These are phyloP conservation scores for Symphodus melops DNA, from an alignment of 2,113 vertebrate genomes.

Conservation along the genomic window DNA sequence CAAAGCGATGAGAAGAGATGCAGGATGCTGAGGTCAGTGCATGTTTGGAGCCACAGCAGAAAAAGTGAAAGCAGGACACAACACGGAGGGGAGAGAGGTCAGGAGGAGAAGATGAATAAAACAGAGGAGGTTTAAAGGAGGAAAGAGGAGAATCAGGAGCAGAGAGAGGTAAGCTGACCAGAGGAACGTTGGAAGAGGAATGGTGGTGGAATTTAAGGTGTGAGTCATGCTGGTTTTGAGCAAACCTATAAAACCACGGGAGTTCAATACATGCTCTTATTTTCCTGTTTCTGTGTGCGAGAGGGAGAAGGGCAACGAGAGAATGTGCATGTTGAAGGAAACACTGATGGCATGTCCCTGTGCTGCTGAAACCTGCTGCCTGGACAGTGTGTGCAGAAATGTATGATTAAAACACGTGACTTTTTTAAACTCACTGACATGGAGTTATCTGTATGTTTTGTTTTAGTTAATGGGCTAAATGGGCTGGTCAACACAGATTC, in stretches of 20 bases:
- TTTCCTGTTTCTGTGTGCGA: conserved; percentile 53
- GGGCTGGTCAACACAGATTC: neutral
- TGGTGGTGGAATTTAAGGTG: conserved; percentile 66
- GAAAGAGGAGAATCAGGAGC: neutral
- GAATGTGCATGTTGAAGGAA: conserved; percentile 52
- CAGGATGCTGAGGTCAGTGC: neutral
- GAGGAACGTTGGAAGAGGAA: conserved; percentile 30
- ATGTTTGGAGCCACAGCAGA: conserved; percentile 1
- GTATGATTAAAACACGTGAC: neutral
- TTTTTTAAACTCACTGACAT: neutral
- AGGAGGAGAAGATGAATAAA: conserved; percentile 2
- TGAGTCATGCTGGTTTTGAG: conserved; percentile 73
- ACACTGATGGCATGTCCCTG: conserved; percentile 44
- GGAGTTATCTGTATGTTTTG: neutral
- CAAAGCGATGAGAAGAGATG: neutral
- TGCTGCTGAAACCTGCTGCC: conserved; percentile 1
- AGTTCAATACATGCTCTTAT: conserved; percentile 53
- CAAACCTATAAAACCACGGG: conserved; percentile 72
- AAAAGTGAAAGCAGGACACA: neutral
- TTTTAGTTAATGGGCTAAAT: neutral
- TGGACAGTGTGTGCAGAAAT: neutral
- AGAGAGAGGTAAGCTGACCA: conserved; percentile 35
- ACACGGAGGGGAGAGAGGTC: neutral
- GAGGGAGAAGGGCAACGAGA: conserved; percentile 28
- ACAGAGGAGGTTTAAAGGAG: neutral